These are phyloP conservation scores for Nannospalax galili DNA, from an alignment of 2,113 vertebrate genomes.

Conservation along the genomic window DNA sequence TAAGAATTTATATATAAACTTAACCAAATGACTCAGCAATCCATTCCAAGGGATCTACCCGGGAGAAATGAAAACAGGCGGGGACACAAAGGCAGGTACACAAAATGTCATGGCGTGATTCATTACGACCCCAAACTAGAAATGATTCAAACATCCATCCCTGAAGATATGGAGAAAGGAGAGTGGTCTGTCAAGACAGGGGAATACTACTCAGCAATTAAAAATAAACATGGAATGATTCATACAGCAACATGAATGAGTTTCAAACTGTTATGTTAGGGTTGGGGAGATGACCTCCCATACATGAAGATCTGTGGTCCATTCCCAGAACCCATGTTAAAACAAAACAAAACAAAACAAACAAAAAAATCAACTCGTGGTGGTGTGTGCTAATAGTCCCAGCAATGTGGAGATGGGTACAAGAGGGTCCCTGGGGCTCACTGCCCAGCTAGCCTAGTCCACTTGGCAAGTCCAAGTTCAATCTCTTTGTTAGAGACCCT, in stretches of 20 bases:
- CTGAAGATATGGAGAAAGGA: not conserved
- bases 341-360: not conserved
- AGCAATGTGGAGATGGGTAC: not conserved
- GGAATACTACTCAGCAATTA: not conserved
- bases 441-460: not conserved
- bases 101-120: not conserved
- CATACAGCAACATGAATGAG: fast-evolving
- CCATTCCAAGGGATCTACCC: not conserved
- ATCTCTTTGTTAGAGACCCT: not conserved
- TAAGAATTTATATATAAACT: not conserved
- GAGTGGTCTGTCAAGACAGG: not conserved
- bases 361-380: too few species aligned
- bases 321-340: not conserved
- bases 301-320: too few species aligned
- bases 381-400: not conserved
- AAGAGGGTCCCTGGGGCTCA: not conserved
- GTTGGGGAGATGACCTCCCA: not conserved
- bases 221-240: not conserved
- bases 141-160: not conserved
- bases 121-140: not conserved
- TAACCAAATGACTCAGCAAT: not conserved
- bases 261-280: not conserved
- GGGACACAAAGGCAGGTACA: not conserved
- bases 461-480: not conserved
- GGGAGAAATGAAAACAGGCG: not conserved